These are phyloP conservation scores for Amblyjoppa fuscipennis DNA, from an alignment of 2,888 invertebrate genomes.

Conservation along the genomic window DNA sequence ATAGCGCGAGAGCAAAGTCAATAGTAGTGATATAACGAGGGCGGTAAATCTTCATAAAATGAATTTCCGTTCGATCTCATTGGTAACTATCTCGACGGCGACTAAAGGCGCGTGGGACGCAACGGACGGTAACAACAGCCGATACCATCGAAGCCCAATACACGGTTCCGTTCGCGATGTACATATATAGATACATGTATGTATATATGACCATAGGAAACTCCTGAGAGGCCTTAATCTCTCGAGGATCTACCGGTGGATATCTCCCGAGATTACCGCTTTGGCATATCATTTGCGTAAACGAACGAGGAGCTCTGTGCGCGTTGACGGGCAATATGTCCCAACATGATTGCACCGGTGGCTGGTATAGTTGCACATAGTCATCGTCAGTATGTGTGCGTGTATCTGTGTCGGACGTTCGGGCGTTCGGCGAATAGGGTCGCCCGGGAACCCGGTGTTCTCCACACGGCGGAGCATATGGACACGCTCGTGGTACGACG, in stretches of 20 bases:
- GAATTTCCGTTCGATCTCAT: slow-evolving; percentile 69
- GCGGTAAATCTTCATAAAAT: slow-evolving; percentile 67
- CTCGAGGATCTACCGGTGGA: slow-evolving; percentile 79
- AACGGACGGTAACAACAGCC: slow-evolving; percentile 15
- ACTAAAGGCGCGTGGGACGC: slow-evolving; percentile 56
- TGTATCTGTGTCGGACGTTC: slow-evolving; percentile 41
- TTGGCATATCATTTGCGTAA: slow-evolving; percentile 84
- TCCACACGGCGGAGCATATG: slow-evolving; percentile 69
- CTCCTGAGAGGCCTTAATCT: slow-evolving; percentile 75
- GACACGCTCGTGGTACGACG: slow-evolving; percentile 57
- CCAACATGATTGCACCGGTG: slow-evolving; percentile 73
- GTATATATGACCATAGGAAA: background rate
- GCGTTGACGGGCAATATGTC: slow-evolving; percentile 84
- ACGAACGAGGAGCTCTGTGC: slow-evolving; percentile 82
- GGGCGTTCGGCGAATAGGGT: slow-evolving; percentile 67
- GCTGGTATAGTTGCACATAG: slow-evolving; percentile 40
- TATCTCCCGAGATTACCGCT: slow-evolving; percentile 74
- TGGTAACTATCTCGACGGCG: slow-evolving; percentile 58
- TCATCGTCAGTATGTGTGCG: background rate
- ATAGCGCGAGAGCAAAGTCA: slow-evolving; percentile 2
- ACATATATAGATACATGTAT: background rate
- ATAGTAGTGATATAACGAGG: slow-evolving; percentile 54
- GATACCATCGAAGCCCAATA: slow-evolving; percentile 8
- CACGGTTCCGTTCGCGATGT: background rate
- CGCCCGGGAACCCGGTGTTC: slow-evolving; percentile 74